Percentiles rank a stretch among this genome's conserved stretches.
Conservation (phyloP, 2,888 invertebrate species). For the Pandemis cinnamomeana region DNA sequence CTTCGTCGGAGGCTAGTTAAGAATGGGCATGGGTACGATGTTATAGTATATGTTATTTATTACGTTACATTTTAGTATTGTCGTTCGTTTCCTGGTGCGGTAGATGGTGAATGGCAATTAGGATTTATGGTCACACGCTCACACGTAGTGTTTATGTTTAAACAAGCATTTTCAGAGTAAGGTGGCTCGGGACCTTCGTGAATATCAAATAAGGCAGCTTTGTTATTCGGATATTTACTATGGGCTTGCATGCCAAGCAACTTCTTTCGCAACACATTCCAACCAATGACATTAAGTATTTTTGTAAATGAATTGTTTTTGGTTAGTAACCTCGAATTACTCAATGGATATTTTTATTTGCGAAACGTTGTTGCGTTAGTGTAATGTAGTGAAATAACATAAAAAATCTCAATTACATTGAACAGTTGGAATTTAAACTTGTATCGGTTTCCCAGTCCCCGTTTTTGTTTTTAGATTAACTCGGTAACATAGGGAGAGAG, state of each 20-base stretch:
- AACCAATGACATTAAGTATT: conserved; percentile 23
- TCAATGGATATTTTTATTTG: conserved; percentile 19
- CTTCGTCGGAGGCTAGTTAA: conserved; percentile 71
- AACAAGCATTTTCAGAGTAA: conserved; percentile 51
- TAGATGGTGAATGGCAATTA: not conserved
- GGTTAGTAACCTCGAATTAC: conserved; percentile 21
- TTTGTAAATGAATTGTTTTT: conserved; percentile 23
- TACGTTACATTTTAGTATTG: conserved; percentile 7
- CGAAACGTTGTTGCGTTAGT: conserved; percentile 1
- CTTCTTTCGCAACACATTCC: conserved; percentile 61
- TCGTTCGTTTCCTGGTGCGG: not conserved
- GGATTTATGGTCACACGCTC: conserved; percentile 12
- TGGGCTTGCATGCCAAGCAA: conserved; percentile 67
- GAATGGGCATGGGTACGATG: conserved; percentile 77
- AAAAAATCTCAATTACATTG: not conserved
- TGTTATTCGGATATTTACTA: conserved; percentile 56
- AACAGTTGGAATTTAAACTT: not conserved
- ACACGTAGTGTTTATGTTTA: conserved; percentile 52
- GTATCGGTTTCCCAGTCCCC: not conserved
- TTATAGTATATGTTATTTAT: conserved; percentile 44
- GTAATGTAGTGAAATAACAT: not conserved
- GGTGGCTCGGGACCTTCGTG: conserved; percentile 67
- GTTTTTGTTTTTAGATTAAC: not conserved
- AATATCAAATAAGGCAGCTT: conserved; percentile 65
- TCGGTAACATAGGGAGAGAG: not conserved